phyloP scores from a whole-genome alignment of 2,113 vertebrate species.

The Zeus faber region DNA sequence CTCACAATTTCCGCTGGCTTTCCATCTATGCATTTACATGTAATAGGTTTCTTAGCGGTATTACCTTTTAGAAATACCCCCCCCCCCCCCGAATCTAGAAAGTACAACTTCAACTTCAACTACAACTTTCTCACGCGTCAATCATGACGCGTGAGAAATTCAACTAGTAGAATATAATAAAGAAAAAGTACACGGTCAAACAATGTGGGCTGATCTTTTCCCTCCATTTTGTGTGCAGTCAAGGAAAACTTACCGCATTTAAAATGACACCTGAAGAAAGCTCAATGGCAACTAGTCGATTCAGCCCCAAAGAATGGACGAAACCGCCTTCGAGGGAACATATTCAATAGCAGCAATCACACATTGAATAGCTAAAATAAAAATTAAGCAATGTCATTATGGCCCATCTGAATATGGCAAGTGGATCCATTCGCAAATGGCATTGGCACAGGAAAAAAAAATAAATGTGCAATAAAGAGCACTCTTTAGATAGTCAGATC shows the following conservation, averaged over 20 bases:
- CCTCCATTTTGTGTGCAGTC: not conserved
- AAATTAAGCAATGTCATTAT: constrained; percentile 77
- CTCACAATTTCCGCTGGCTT: too few relatives aligned
- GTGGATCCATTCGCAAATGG: constrained; percentile 68
- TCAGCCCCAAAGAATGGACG: constrained; percentile 68
- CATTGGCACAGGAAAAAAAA: constrained; percentile 55
- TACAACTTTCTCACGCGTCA: too few relatives aligned
- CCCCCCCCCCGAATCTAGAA: too few relatives aligned
- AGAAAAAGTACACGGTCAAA: not conserved
- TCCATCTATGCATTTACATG: too few relatives aligned
- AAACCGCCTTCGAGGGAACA: constrained; percentile 66
- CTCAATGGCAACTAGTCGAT: constrained; percentile 44
- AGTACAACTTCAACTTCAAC: too few relatives aligned
- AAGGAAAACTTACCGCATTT: not conserved
- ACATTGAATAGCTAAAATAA: constrained; percentile 76
- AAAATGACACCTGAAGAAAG: constrained; percentile 13
- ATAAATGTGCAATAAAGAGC: constrained; percentile 65
- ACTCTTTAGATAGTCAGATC: constrained; percentile 52
- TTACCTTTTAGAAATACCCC: too few relatives aligned
- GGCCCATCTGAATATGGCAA: constrained; percentile 68
- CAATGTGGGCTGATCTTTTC: not conserved
- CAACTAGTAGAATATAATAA: too few relatives aligned
- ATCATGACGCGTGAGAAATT: too few relatives aligned
- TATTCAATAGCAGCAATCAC: constrained; percentile 74
- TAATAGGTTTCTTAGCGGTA: too few relatives aligned